Evolutionary conservation across 2,888 invertebrate species (phyloP).

Genomic region (Coelinius sp.): DNA sequence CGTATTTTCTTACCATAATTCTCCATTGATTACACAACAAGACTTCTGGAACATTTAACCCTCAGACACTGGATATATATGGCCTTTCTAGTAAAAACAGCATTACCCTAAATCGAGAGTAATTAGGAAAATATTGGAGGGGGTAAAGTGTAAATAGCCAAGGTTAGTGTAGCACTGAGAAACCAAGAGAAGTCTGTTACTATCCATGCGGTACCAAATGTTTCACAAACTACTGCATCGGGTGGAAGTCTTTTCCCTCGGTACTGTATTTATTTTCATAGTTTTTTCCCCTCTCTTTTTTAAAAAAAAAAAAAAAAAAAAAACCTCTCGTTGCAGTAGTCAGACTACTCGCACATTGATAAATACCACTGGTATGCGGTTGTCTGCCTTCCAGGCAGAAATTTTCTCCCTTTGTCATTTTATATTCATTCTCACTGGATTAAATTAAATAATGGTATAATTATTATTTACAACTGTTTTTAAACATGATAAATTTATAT

Average conservation of each 20-base stretch:
- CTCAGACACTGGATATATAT: slow-evolving; percentile 47
- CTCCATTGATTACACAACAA: slow-evolving; percentile 23
- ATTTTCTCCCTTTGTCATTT: slow-evolving; percentile 28
- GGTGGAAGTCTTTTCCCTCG: slow-evolving; percentile 26
- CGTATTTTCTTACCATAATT: slow-evolving; percentile 8
- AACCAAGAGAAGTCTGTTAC: slow-evolving; percentile 23
- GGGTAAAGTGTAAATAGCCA: slow-evolving; percentile 37
- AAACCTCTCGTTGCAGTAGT: too few relatives aligned
- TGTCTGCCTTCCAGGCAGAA: slow-evolving; percentile 28
- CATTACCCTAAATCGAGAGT: slow-evolving; percentile 57
- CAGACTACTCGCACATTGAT: slow-evolving; percentile 19
- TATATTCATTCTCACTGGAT: slow-evolving; percentile 23
- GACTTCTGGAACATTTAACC: slow-evolving; percentile 47
- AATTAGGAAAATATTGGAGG: slow-evolving; percentile 48
- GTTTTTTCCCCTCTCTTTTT: slow-evolving; percentile 38
- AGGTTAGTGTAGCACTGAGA: slow-evolving; percentile 12
- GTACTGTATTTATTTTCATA: slow-evolving; percentile 50
- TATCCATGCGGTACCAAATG: slow-evolving; percentile 35
- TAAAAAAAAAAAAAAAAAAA: too few relatives aligned
- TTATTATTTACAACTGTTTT: slow-evolving; percentile 12
- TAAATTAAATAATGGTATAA: slow-evolving; percentile 10
- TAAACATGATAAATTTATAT: too few relatives aligned
- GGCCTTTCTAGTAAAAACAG: slow-evolving; percentile 50
- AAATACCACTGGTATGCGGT: slow-evolving; percentile 24
- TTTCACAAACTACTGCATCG: slow-evolving; percentile 25